Percentiles rank a stretch among this genome's conserved stretches.
Evolutionary conservation across 2,888 invertebrate species (phyloP).

Genomic region (Morpho deidamia): DNA sequence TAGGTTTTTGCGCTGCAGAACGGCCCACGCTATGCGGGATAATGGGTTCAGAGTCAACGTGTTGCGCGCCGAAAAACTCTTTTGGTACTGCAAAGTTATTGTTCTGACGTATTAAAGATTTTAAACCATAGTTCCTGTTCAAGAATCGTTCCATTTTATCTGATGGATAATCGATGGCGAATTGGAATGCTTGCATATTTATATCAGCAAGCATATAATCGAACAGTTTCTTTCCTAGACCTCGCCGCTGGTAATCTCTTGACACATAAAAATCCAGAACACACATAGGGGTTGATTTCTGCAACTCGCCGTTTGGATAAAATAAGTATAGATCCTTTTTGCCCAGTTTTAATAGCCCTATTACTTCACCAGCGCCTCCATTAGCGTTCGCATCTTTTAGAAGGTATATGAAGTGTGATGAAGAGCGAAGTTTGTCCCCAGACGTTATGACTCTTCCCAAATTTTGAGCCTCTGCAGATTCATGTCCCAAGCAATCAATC

Average conservation of each 20-base stretch:
- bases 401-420: conserved; percentile 68
- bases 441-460: conserved; percentile 86
- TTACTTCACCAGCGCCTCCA: conserved; percentile 77
- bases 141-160: conserved; percentile 92
- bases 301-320: conserved; percentile 83
- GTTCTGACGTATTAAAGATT: conserved; percentile 58
- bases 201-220: conserved; percentile 91
- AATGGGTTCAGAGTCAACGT: background rate
- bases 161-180: conserved; percentile 96
- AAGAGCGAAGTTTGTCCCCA: conserved; percentile 78
- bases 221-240: conserved; percentile 90
- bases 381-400: conserved; percentile 43
- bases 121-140: conserved; percentile 85
- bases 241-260: conserved; percentile 89
- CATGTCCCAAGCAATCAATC: conserved; percentile 84
- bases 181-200: conserved; percentile 81
- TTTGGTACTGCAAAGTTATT: conserved; percentile 60
- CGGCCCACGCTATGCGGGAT: conserved; percentile 39
- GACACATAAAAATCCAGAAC: conserved; percentile 96
- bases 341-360: conserved; percentile 94
- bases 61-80: conserved; percentile 39
- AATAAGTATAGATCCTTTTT: conserved; percentile 92
- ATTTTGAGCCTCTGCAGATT: conserved; percentile 86
- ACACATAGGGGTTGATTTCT: conserved; percentile 90
- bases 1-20: conserved; percentile 48